These are phyloP conservation scores for Aythya baeri DNA, from an alignment of 2,113 vertebrate genomes.

Conservation along the genomic window DNA sequence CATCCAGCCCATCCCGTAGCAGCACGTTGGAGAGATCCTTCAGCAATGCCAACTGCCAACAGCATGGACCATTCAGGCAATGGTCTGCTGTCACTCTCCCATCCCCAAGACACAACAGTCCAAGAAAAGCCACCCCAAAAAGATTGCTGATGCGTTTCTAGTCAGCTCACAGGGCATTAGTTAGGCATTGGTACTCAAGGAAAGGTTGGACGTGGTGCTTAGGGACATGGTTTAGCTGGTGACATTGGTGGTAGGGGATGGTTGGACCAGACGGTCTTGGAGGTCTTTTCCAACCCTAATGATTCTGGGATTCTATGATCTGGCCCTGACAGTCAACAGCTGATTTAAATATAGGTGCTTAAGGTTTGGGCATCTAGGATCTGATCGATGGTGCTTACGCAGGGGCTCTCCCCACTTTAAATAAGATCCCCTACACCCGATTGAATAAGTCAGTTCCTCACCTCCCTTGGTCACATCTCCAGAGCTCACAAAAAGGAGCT, in stretches of 20 bases:
- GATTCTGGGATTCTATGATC: too few relatives aligned
- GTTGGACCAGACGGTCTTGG: too few relatives aligned
- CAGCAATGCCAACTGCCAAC: conserved; percentile 83
- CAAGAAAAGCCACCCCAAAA: neutral
- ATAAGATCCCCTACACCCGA: neutral
- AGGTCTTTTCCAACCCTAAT: too few relatives aligned
- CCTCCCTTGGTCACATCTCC: neutral
- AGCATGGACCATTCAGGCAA: neutral
- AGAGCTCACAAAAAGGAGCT: neutral
- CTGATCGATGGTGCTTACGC: accelerated
- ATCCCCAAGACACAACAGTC: accelerated
- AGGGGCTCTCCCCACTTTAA: neutral
- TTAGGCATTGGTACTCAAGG: too few relatives aligned
- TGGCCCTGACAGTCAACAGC: accelerated
- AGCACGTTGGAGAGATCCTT: conserved; percentile 83
- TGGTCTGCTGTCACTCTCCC: neutral
- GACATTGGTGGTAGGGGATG: too few relatives aligned
- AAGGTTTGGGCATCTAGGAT: neutral
- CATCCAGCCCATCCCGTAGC: conserved; percentile 80
- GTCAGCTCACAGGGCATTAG: neutral
- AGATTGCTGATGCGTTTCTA: accelerated
- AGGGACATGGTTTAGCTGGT: too few relatives aligned
- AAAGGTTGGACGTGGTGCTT: too few relatives aligned
- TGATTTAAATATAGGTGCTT: neutral
- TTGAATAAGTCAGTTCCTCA: neutral